phyloP scores from a whole-genome alignment of 2,888 invertebrate species.

The Cryptocheilus praepositus region DNA sequence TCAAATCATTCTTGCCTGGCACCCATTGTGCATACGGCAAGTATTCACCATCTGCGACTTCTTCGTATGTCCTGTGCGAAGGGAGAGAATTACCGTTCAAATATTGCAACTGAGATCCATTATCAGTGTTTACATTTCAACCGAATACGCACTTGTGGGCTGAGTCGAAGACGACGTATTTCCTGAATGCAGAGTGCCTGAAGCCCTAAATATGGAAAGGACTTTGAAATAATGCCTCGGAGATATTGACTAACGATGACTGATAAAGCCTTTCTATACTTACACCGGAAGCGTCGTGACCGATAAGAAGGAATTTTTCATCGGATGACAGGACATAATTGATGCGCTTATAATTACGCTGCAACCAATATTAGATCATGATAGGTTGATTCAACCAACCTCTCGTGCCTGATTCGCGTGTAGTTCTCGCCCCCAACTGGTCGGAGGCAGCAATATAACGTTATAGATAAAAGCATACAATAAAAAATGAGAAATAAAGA shows the following conservation, averaged over 20 bases:
- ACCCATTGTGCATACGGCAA: constrained; percentile 82
- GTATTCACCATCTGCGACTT: constrained; percentile 77
- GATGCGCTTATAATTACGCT: neutral
- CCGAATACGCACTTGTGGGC: constrained; percentile 40
- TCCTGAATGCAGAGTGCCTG: constrained; percentile 81
- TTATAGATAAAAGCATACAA: too few species aligned
- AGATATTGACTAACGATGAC: neutral
- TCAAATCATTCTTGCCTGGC: constrained; percentile 76
- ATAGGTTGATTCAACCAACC: too few species aligned
- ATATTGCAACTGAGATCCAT: neutral
- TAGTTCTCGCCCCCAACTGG: too few species aligned
- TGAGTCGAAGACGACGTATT: constrained; percentile 77
- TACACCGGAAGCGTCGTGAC: constrained; percentile 28
- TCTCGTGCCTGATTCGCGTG: too few species aligned
- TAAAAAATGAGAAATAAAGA: too few species aligned
- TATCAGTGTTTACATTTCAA: constrained; percentile 6
- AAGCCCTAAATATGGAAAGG: constrained; percentile 77
- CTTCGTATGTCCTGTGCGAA: constrained; percentile 71
- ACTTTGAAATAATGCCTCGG: neutral
- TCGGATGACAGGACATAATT: neutral
- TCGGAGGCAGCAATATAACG: too few species aligned
- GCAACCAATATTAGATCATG: too few species aligned
- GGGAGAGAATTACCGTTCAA: constrained; percentile 13
- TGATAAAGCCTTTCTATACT: constrained; percentile 20
- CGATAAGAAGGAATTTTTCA: constrained; percentile 29